Base-by-base conservation (phyloP, 2,888 invertebrate genomes). In the Drosophila kanekoi region DNA sequence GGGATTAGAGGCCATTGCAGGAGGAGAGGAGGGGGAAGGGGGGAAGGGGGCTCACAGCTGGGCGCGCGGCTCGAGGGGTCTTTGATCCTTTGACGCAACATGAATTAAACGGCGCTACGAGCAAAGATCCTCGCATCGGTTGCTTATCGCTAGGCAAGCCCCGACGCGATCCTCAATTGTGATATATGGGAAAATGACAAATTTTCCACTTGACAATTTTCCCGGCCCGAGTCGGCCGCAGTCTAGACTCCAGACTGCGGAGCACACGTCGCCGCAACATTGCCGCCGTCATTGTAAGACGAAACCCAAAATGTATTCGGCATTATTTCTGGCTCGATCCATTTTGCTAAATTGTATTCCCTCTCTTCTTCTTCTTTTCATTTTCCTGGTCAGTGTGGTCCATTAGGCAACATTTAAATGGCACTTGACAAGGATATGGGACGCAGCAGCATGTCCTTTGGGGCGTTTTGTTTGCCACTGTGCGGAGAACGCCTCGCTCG, bases 81-180 rank as follows among this genome's bases (percentile, higher is more conserved):
- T 91, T 91, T 91, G 91, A 91, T 91, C 91, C 89, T 87, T 85
- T 90, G 78, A 79, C 90, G 84, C 84, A 72, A 77, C 81, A 87
- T 87, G 85, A 87, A 84, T 86, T 82, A 84, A 80, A 78, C 66
- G 82, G 79, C 77, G 77, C 77, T 87, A 73, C 72, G 57, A 68
- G 69, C 64, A 62, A 49, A 33, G 52, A 77, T 79, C 65, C 77
- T 72, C 66, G 61, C 70, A 47, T 47, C 45, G 45, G 61, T 59
- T 41, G 68, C 85, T 81, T 82, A 89, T 87, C 89, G 69, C 51
- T 41, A 20, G 45, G 28, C 56, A 70, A 71, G 65, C 77, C 66
- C 62, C 35, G 48, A 23, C 5, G 23, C 23, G 5, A 23, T 23
- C 23, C 23, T 23, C 23, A 23, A 23, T 23, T 67, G 77, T 88